Evolutionary conservation across 2,888 invertebrate genomes (phyloP).

Genomic region (Stegana nigrithorax): DNA sequence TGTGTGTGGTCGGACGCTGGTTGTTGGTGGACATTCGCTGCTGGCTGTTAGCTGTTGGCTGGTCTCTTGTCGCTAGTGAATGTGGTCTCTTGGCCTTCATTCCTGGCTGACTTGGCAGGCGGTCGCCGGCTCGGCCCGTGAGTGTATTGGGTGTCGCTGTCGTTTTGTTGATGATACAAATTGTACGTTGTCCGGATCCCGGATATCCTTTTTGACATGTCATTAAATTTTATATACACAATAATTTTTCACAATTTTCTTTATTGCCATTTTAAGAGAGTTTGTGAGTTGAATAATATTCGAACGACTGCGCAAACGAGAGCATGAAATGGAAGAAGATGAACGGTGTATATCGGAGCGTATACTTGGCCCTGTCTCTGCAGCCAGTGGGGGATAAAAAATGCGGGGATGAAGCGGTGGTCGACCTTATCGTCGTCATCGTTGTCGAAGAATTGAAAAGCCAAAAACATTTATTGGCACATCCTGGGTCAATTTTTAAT

Average conservation of each 20-base stretch:
- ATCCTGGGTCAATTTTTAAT: constrained; percentile 13
- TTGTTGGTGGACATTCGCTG: neutral
- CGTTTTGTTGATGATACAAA: constrained; percentile 32
- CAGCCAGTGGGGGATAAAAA: neutral
- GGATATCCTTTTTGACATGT: constrained; percentile 64
- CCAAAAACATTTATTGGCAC: too few relatives aligned
- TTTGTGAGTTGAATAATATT: constrained; percentile 22
- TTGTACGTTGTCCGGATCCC: constrained; percentile 45
- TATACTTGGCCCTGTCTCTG: neutral
- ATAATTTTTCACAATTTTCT: constrained; percentile 61
- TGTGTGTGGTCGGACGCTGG: constrained; percentile 1
- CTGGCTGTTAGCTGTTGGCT: constrained; percentile 23
- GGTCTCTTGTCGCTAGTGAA: constrained; percentile 24
- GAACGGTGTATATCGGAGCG: neutral
- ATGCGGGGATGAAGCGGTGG: neutral
- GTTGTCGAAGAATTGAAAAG: too few relatives aligned
- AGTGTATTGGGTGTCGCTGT: constrained; percentile 41
- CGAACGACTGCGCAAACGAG: neutral
- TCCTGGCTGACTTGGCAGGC: too few relatives aligned
- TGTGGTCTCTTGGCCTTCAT: constrained; percentile 29
- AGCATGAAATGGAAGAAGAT: neutral
- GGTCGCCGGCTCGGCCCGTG: constrained; percentile 10
- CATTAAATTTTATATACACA: constrained; percentile 61
- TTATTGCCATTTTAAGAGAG: constrained; percentile 56
- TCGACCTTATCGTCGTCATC: too few relatives aligned